These are phyloP conservation scores for Propsilocerus akamusi DNA, from an alignment of 1,140 invertebrate species.

Conservation along the genomic window DNA sequence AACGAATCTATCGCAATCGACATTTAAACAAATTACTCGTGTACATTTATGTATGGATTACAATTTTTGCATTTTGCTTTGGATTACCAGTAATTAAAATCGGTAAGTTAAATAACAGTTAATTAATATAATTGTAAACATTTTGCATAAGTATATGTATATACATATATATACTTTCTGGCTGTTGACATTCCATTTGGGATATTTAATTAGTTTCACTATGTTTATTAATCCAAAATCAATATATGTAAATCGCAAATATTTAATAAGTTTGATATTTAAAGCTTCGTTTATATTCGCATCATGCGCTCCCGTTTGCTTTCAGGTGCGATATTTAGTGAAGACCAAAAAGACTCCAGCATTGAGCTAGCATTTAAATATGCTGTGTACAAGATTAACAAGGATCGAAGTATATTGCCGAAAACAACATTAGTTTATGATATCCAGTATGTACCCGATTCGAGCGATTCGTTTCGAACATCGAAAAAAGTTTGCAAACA, in stretches of 20 bases:
- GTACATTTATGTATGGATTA: slow-evolving; percentile 1
- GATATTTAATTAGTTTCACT: no score
- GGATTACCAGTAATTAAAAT: slow-evolving; percentile 45
- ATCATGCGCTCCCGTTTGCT: no score
- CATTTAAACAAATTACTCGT: no score
- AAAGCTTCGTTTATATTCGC: no score
- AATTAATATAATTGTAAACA: no score
- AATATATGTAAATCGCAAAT: no score
- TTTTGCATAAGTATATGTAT: no score
- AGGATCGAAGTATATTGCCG: slow-evolving; percentile 58
- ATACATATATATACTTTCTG: no score
- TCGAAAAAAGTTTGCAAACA: slow-evolving; percentile 82
- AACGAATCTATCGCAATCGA: no score
- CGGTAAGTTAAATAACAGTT: slow-evolving; percentile 31
- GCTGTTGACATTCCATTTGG: no score
- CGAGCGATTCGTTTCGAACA: slow-evolving; percentile 74
- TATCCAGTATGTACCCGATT: slow-evolving; percentile 65
- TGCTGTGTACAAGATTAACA: slow-evolving; percentile 80
- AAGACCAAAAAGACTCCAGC: slow-evolving; percentile 67
- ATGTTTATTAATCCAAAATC: no score
- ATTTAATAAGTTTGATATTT: no score
- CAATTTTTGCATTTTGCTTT: slow-evolving; percentile 7
- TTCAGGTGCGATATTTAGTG: slow-evolving; percentile 79
- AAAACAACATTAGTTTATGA: slow-evolving; percentile 78
- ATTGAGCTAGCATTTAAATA: slow-evolving; percentile 82